These are phyloP conservation scores for Eurypyga helias DNA, from an alignment of 2,113 vertebrate genomes.

Conservation along the genomic window DNA sequence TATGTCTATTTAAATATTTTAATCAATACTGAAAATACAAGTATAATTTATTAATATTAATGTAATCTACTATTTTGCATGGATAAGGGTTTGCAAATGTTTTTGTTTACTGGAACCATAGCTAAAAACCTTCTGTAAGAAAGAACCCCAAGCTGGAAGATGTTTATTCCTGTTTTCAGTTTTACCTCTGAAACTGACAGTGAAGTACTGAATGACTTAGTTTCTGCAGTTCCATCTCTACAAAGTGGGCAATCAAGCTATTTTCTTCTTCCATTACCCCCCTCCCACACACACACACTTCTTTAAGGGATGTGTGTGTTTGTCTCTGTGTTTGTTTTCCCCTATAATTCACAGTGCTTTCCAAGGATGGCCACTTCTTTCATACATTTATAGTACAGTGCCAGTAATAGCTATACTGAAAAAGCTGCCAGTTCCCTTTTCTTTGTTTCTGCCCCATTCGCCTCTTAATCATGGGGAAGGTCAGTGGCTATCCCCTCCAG, in stretches of 20 bases:
- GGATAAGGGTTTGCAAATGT: background rate
- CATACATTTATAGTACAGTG: background rate
- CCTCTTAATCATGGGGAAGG: background rate
- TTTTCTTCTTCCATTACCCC: background rate
- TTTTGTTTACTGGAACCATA: background rate
- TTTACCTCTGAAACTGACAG: background rate
- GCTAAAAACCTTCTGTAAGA: background rate
- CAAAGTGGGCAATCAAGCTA: background rate
- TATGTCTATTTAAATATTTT: background rate
- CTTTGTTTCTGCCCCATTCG: background rate
- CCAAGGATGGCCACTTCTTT: background rate
- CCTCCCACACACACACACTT: no score
- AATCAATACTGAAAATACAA: background rate
- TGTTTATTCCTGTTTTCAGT: background rate
- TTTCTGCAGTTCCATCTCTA: background rate
- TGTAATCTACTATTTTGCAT: background rate
- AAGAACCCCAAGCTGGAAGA: background rate
- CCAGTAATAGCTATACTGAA: background rate
- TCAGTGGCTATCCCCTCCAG: background rate
- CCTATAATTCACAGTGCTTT: background rate
- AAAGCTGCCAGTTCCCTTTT: background rate
- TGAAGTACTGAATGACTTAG: background rate
- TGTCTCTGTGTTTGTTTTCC: background rate
- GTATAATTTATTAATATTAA: background rate
- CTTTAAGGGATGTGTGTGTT: rapidly evolving